A percentile compares a stretch with the other conserved stretches of the same genome.
Conservation (phyloP, 2,113 vertebrate species). For the Sporophila hypoxantha region DNA sequence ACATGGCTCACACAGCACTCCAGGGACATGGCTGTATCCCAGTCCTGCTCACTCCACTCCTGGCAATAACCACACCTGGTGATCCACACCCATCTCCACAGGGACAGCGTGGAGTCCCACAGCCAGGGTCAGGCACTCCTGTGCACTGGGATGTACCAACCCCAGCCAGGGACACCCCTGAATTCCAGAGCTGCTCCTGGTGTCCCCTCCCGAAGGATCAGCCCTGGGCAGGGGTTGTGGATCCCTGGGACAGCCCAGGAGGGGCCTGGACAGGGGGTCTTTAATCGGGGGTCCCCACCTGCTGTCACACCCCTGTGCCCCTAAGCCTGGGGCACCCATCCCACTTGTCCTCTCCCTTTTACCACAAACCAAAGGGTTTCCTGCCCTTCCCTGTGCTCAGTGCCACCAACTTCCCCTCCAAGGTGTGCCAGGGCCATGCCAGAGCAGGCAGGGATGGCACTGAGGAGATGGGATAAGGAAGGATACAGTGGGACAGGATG, state of each 20-base stretch:
- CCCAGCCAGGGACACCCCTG: neutral
- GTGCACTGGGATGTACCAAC: neutral
- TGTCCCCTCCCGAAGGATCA: neutral
- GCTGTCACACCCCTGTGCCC: neutral
- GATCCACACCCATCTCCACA: neutral
- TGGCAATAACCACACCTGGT: neutral
- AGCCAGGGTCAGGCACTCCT: neutral
- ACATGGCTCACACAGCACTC: accelerated
- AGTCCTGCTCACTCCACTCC: accelerated
- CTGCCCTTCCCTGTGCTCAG: neutral
- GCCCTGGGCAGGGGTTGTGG: neutral
- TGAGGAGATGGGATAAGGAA: too few relatives aligned
- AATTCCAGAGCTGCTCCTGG: neutral
- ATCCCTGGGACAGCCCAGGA: neutral
- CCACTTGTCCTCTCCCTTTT: neutral
- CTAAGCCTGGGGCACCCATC: neutral
- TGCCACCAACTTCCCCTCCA: neutral
- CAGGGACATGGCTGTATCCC: accelerated
- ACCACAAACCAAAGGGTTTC: neutral
- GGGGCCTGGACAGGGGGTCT: too few relatives aligned
- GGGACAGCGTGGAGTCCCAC: neutral
- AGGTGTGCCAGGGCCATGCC: neutral
- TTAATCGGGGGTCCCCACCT: neutral
- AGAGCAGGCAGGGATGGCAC: neutral
- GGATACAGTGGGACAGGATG: neutral